Evolutionary conservation across 2,888 invertebrate species (phyloP), one percentile per base, ranked within the genome.

Genomic region (Tenthredo livida): DNA sequence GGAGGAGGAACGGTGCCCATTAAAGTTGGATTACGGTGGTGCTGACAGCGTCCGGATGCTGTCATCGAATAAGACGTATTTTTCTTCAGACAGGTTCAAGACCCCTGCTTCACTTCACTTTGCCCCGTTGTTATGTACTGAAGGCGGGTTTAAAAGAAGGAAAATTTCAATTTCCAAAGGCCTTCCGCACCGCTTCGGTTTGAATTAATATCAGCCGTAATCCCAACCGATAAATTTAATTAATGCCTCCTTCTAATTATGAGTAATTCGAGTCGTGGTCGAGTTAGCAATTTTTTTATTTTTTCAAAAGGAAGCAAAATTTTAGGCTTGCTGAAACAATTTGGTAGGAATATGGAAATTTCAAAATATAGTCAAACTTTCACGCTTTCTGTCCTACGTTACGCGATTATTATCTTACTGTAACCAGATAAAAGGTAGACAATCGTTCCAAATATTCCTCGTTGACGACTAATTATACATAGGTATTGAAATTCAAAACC

Each of bases 201-300:
- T n/a, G 33, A 78, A 84, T 77, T 77, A 84, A 25, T 65, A 78
- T 77, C 84, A 43, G 65, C 43, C 77, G 65, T 84, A 84, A 84
- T 54, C 83, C 70, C 47, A 43, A 61, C 85, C 86, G 88, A 89
- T 87, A 85, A 87, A 88, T 84, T 86, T 86, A 86, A 86, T 88
- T 88, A 89, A 78, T 77, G 85, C 85, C 58, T 58, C 78, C 84
- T 85, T 37, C 84, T 87, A 88, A 87, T 88, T 86, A 84, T 80
- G 84, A 86, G 78, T 88, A 37, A 37, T 37, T 0, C 37, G 7
- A 37, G 7, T 37, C 7, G 0, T 7, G 37, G 37, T 37, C 37
- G 37, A 7, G 37, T 37, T 7, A 37, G 7, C 7, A 7, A 37
- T 37, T 37, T 7, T 7, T 37, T 33, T 33, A 2, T 33, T 33